Evolutionary conservation across 2,797 vertebrate genomes (phyloP), one percentile per base, ranked within the genome.

Genomic region (Argya squamiceps): DNA sequence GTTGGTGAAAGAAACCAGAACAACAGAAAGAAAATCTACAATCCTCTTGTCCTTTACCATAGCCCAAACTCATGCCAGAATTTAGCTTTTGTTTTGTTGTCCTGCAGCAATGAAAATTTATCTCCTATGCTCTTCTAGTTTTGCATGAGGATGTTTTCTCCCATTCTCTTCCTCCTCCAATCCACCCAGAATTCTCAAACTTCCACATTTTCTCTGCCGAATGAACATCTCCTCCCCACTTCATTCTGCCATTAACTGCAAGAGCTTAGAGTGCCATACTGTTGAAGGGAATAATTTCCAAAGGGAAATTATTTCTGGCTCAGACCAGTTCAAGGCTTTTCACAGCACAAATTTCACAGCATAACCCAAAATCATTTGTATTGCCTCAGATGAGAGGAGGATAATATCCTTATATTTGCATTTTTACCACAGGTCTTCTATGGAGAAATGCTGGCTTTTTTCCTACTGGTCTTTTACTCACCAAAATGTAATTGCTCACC

Each of bases 91-190:
- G 20, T 29, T 87, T 71, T 39, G 11, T 26, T 47, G 60, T 62
- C 49, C 34, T 56, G 47, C 14, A 89, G 24, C 34, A 87, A 29
- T 14, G 29, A 73, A 82, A 52, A 44, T 36, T 46, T 50, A 62
- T 58, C 18, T 13, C 30, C 43, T 29, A 12, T 7, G 32, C 23
- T 70, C 53, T 81, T 86, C 37, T 5, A 37, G 50, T 52, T 60
- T 56, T 36, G 9, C 1, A 0, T 0, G 0, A 64, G 27, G 26
- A 62, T 58, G 13, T 18, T 83, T 63, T 46, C 6, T 16, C 22
- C 17, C 18, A 11, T 78, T 18, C 12, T 29, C 19, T 58, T 70
- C 39, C 21, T 74, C 50, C 24, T 81, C 34, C 18, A 23, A 2
- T 29, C 15, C 53, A 41, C 23, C 14, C 55, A 85, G 50, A 79